Percentiles rank a stretch among this genome's conserved stretches.
These are phyloP conservation scores for Thalassoma bifasciatum DNA, from an alignment of 2,113 vertebrate genomes.

Conservation along the genomic window DNA sequence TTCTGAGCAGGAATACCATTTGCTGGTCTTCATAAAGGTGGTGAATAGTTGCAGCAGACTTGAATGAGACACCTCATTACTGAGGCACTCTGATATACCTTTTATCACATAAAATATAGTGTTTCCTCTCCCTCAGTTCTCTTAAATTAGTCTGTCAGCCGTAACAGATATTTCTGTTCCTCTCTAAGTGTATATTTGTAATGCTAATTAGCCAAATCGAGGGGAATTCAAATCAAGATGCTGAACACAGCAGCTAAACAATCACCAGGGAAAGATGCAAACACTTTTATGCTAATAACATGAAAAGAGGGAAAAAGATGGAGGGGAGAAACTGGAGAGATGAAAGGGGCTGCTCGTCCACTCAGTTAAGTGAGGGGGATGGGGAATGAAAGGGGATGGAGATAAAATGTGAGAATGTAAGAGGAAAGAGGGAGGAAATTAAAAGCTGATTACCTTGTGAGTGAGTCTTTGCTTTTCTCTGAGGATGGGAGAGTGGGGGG, in stretches of 20 bases:
- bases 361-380: slow-evolving; percentile 38
- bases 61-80: slow-evolving; percentile 32
- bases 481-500: slow-evolving; percentile 35
- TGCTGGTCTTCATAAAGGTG: slow-evolving; percentile 33
- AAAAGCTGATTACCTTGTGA: slow-evolving; percentile 78
- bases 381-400: slow-evolving; percentile 28
- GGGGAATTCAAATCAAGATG: slow-evolving; percentile 73
- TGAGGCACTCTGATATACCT: slow-evolving; percentile 30
- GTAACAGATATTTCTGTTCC: slow-evolving; percentile 61
- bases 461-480: slow-evolving; percentile 60
- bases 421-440: slow-evolving; percentile 55
- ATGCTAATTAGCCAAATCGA: slow-evolving; percentile 78
- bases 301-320: slow-evolving; percentile 1
- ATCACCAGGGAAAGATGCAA: slow-evolving; percentile 71
- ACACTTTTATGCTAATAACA: slow-evolving; percentile 74
- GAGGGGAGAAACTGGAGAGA: slow-evolving; percentile 23
- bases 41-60: slow-evolving; percentile 20
- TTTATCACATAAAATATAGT: slow-evolving; percentile 47
- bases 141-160: slow-evolving; percentile 65
- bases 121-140: slow-evolving; percentile 31
- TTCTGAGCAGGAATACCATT: slow-evolving; percentile 11
- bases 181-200: slow-evolving; percentile 72
- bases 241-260: slow-evolving; percentile 75
- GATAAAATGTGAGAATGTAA: slow-evolving; percentile 40
- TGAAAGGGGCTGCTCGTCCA: slow-evolving; percentile 21